phyloP scores from a whole-genome alignment of 35 echinoderm and acorn worm species.

The Ptychodera flava region DNA sequence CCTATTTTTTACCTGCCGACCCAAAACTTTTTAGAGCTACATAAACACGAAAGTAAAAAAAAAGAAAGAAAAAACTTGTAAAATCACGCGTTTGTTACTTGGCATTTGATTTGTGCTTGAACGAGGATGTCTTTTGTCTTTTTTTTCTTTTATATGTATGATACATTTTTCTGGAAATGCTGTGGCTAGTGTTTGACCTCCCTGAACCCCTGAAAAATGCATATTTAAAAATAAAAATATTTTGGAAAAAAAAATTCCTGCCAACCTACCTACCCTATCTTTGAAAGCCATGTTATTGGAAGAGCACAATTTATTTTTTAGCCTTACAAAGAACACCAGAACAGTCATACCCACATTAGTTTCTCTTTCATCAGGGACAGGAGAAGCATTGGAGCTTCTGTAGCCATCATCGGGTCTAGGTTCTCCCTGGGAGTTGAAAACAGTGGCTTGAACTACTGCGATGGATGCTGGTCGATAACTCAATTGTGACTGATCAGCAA shows the following conservation, averaged over 20 bases:
- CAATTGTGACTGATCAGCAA: neutral
- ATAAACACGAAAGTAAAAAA: too few species aligned
- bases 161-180: too few species aligned
- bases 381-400: neutral
- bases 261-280: too few species aligned
- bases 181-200: neutral
- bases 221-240: neutral
- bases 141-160: too few species aligned
- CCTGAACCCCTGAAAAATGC: neutral
- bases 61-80: too few species aligned
- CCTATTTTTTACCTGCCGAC: too few species aligned
- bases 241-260: too few species aligned
- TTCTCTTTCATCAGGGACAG: neutral
- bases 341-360: neutral
- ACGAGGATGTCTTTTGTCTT: too few species aligned
- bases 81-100: too few species aligned
- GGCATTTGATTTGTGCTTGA: too few species aligned
- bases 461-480: neutral
- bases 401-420: neutral
- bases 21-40: too few species aligned
- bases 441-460: neutral
- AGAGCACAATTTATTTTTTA: neutral
- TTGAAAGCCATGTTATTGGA: too few species aligned
- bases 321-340: neutral
- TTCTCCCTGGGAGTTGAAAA: neutral